These are phyloP conservation scores for Hydrolagus colliei DNA, from an alignment of 2,797 vertebrate genomes.

Conservation along the genomic window DNA sequence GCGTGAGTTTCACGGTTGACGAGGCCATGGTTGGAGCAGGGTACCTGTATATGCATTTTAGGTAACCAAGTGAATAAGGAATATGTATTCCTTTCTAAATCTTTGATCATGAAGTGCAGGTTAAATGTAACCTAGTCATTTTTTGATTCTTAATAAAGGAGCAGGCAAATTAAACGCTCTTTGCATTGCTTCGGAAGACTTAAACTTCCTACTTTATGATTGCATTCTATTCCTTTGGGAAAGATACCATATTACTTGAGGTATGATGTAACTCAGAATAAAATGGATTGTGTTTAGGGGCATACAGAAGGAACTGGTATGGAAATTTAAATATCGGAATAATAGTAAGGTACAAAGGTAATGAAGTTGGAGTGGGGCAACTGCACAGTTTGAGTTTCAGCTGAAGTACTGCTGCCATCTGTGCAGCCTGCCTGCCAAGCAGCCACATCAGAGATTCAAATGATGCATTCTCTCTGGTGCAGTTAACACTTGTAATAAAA, in stretches of 20 bases:
- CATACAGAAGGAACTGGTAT: background rate
- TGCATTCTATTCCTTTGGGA: background rate
- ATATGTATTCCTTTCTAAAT: background rate
- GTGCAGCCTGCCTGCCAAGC: background rate
- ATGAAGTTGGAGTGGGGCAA: background rate
- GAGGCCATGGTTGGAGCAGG: too few relatives aligned
- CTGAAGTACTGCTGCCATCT: conserved; percentile 15
- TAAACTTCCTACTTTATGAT: background rate
- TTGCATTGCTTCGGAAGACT: background rate
- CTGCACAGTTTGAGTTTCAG: conserved; percentile 15
- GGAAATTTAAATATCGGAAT: background rate
- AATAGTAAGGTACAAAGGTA: background rate
- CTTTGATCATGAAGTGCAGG: too few relatives aligned
- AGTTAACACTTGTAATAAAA: conserved; percentile 26
- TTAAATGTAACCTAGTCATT: background rate
- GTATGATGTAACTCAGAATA: too few relatives aligned
- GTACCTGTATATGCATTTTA: too few relatives aligned
- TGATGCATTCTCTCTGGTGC: conserved; percentile 1
- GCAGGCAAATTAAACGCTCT: background rate
- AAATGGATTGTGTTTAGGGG: too few relatives aligned
- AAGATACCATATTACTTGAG: too few relatives aligned
- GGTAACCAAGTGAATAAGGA: conserved; percentile 36
- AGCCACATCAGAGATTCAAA: background rate
- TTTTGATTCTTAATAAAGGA: background rate
- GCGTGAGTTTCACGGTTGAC: too few relatives aligned